These are phyloP conservation scores for Lagodon rhomboides DNA, from an alignment of 2,797 vertebrate genomes.

Conservation along the genomic window DNA sequence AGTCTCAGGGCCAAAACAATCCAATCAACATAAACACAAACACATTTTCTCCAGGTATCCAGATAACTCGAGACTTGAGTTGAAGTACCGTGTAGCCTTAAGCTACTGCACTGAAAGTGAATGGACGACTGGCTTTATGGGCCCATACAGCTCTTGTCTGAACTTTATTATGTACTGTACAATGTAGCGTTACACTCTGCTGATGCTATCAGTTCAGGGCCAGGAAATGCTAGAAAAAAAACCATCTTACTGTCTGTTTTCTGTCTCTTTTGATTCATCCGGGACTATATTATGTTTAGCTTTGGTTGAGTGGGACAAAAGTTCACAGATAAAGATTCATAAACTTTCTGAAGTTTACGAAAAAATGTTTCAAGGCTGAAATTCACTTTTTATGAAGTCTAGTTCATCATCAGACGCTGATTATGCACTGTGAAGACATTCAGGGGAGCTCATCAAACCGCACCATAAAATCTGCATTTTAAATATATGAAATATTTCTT, in stretches of 20 bases:
- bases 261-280: conserved; percentile 45
- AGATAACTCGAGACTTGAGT: conserved; percentile 10
- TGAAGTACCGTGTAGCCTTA: conserved; percentile 33
- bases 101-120: conserved; percentile 35
- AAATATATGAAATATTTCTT: conserved; percentile 17
- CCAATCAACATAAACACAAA: conserved; percentile 26
- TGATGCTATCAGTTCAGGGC: conserved; percentile 28
- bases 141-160: conserved; percentile 22
- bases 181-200: conserved; percentile 34
- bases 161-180: conserved; percentile 56
- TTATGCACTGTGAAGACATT: conserved; percentile 32
- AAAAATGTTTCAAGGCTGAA: conserved; percentile 22
- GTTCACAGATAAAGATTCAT: conserved; percentile 29
- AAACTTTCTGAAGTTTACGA: conserved; percentile 29
- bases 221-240: conserved; percentile 39
- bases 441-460: conserved; percentile 26
- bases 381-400: conserved; percentile 31
- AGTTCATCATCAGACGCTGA: conserved; percentile 16
- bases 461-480: conserved; percentile 17
- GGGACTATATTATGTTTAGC: conserved; percentile 38
- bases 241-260: conserved; percentile 27
- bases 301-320: conserved; percentile 23
- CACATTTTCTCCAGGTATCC: conserved; percentile 15
- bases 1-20: conserved; percentile 18
- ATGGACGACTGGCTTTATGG: conserved; percentile 54